Conservation (phyloP, 2,113 vertebrate species). For the Oncorhynchus masou region DNA sequence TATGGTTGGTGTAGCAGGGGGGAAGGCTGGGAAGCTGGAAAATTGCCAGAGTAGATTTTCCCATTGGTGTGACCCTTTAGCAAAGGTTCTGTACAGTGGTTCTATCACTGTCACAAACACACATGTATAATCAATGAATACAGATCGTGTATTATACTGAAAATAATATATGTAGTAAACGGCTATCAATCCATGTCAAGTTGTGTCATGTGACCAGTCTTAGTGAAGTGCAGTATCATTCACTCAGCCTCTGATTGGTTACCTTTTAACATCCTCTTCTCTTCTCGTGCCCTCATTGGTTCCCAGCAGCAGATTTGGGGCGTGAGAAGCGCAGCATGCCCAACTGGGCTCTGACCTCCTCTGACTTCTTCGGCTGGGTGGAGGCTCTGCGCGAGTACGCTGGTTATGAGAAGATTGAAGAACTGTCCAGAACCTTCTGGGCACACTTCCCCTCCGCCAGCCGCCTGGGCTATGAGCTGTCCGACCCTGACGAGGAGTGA, state of each 20-base stretch:
- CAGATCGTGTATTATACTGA: too few species aligned
- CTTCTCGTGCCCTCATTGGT: slow-evolving; percentile 5
- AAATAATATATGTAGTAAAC: neutral
- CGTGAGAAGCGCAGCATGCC: slow-evolving; percentile 54
- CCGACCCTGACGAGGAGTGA: slow-evolving; percentile 55
- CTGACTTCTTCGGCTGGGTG: slow-evolving; percentile 68
- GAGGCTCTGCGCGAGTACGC: slow-evolving; percentile 59
- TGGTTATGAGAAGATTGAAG: slow-evolving; percentile 56
- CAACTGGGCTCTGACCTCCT: slow-evolving; percentile 65
- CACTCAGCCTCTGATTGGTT: neutral
- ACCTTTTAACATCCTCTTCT: neutral
- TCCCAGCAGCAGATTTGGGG: slow-evolving; percentile 25
- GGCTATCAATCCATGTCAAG: neutral
- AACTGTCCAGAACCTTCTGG: slow-evolving; percentile 66
- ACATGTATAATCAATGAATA: too few species aligned
- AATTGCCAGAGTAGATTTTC: too few species aligned
- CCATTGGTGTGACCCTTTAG: too few species aligned
- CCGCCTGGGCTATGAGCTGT: slow-evolving; percentile 46
- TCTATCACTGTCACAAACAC: too few species aligned
- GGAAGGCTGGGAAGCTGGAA: too few species aligned
- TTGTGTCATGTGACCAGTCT: neutral
- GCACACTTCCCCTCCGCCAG: slow-evolving; percentile 68
- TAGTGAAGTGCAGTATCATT: neutral
- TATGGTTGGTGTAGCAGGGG: neutral
- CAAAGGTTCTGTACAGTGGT: too few species aligned